phyloP scores from a whole-genome alignment of 2,888 invertebrate genomes.

The Hypsopygia costalis region DNA sequence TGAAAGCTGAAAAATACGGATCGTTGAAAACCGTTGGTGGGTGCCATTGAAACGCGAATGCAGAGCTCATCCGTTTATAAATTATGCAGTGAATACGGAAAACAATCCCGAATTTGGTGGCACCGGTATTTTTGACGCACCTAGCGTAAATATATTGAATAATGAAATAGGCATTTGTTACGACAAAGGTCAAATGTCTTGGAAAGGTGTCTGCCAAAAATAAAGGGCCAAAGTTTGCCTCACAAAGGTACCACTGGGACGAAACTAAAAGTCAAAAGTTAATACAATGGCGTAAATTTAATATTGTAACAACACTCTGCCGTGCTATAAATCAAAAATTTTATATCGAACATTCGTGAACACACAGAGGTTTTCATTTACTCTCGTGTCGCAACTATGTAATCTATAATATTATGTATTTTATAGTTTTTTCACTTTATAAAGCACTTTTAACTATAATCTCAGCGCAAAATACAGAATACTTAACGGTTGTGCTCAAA shows the following conservation, averaged over 20 bases:
- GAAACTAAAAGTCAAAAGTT: background rate
- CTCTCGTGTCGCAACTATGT: too few relatives aligned
- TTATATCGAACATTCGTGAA: too few relatives aligned
- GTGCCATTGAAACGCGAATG: slow-evolving; percentile 49
- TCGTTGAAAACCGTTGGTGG: slow-evolving; percentile 38
- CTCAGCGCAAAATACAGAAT: too few relatives aligned
- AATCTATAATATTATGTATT: too few relatives aligned
- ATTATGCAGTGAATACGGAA: slow-evolving; percentile 51
- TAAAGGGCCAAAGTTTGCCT: slow-evolving; percentile 1
- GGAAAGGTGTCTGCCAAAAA: slow-evolving; percentile 2
- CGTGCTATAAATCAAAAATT: too few relatives aligned
- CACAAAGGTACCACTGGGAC: background rate
- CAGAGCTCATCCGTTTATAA: slow-evolving; percentile 55
- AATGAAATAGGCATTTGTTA: slow-evolving; percentile 18
- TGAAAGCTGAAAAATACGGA: slow-evolving; percentile 54
- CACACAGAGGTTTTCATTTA: too few relatives aligned
- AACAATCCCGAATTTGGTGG: slow-evolving; percentile 37
- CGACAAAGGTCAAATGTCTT: slow-evolving; percentile 4
- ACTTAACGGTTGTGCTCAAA: too few relatives aligned
- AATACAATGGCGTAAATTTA: too few relatives aligned
- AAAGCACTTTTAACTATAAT: too few relatives aligned
- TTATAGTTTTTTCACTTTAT: too few relatives aligned
- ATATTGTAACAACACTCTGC: too few relatives aligned
- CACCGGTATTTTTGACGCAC: slow-evolving; percentile 30
- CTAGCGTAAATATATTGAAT: slow-evolving; percentile 23